Evolutionary conservation across 2,113 vertebrate species (phyloP), one percentile per base, ranked within the genome.

Genomic region (Polyodon spathula): DNA sequence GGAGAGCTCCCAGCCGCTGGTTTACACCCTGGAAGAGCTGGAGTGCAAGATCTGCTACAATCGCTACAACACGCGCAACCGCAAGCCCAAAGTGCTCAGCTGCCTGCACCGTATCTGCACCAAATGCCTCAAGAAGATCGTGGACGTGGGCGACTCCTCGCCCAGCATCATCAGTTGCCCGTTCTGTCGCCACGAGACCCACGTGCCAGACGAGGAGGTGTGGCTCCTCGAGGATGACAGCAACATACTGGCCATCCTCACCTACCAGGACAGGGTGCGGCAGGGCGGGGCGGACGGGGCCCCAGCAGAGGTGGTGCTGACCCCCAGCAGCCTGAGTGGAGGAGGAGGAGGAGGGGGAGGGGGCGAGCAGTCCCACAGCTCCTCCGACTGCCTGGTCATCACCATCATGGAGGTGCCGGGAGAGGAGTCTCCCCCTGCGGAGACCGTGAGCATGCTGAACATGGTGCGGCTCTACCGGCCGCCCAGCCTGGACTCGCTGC

Each of bases 11-110:
- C 77, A 63, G 63, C 73, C 82, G 0, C 66, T 68, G 42, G 73
- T 75, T 41, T 79, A 71, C 53, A 62, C 73, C 0, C 44, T 80
- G 64, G 84, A 86, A 8, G 89, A 92, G 59, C 78, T 86, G 5
- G 92, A 94, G 66, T 94, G 92, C 81, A 82, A 88, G 60, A 93
- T 94, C 73, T 94, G 92, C 83, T 94, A 89, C 71, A 87, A 87
- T 66, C 75, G 73, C 39, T 93, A 85, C 2, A 89, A 94, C 14
- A 60, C 80, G 1, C 84, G 75, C 0, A 60, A 76, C 55, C 80
- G 80, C 46, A 83, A 86, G 54, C 90, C 92, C 51, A 92, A 92
- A 63, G 67, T 89, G 42, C 82, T 94, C 16, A 63, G 54, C 66
- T 94, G 92, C 27, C 76, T 86, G 58, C 92, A 94, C 58, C 77